Base-by-base conservation (phyloP, 2,888 invertebrate species). In the Antheraea assamensis region DNA sequence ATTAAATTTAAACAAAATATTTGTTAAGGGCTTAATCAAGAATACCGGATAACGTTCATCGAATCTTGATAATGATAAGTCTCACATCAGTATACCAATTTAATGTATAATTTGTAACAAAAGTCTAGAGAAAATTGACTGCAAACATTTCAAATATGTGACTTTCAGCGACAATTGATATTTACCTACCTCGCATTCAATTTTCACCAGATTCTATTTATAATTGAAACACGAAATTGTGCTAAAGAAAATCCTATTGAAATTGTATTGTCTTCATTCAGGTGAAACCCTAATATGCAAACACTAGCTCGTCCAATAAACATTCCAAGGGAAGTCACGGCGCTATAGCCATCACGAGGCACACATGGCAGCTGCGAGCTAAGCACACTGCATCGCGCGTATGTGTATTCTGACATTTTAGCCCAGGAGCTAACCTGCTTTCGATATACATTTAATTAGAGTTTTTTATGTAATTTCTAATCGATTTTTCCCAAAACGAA, bases 291-390 rank as follows among this genome's bases (percentile, higher is more conserved):
- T 68, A 49, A 49, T 68, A 73, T 84, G 80, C 80, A 77, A 84
- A 75, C 85, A 85, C 83, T 84, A 80, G 78, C 76, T 72, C 81
- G 75, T 82, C 87, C 90, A 92, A 92, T 91, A 90, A 90, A 92
- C 93, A 92, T 92, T 92, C 90, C 88, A 79, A 78, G 83, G 83
- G 83, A 76, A 91, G 92, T 92, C 93, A 92, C 92, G 92, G 85
- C 83, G 85, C 82, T 81, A 64, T 81, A 79, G 80, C 83, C 88
- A 85, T 87, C 88, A 88, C 86, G 84, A 81, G 83, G 85, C 91
- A 90, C 90, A 90, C 91, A 90, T 85, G 89, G 80, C 81, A 81
- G 83, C 82, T 83, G 82, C 80, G 80, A 82, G 84, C 81, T 82
- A 82, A 80, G 79, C 76, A 78, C 83, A 81, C 74, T 72, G 74